Conservation (phyloP, 92 coral and sea anemone genomes). For the Epizoanthus fatuus region DNA sequence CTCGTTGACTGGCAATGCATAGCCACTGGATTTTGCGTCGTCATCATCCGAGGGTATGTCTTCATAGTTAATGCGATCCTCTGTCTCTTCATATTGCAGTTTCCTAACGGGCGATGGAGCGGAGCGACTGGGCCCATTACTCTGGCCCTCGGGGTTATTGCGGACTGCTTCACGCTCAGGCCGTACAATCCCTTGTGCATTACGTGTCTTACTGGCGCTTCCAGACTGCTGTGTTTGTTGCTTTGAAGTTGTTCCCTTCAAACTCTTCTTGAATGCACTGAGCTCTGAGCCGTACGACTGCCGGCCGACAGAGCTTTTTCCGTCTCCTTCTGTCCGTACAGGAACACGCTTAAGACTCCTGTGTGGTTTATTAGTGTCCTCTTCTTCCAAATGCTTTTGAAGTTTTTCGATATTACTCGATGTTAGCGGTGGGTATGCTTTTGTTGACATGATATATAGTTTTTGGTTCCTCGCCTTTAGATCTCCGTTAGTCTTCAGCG, state of each 20-base stretch:
- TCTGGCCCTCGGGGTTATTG: conserved; percentile 26
- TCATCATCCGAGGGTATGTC: not conserved
- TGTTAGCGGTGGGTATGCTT: conserved; percentile 9
- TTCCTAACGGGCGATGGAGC: not conserved
- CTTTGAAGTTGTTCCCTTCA: not conserved
- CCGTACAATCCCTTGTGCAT: not conserved
- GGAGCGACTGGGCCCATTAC: conserved; percentile 21
- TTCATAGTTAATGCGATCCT: not conserved
- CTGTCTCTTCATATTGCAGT: not conserved
- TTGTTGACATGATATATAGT: not conserved
- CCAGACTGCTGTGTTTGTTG: not conserved
- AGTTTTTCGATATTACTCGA: conserved; percentile 14
- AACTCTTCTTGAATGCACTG: not conserved
- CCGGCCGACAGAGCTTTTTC: conserved; percentile 24
- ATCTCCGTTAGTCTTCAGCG: too few species aligned
- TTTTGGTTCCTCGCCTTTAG: too few species aligned
- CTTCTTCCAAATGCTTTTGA: conserved; percentile 30
- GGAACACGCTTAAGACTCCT: conserved; percentile 4
- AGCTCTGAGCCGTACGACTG: conserved; percentile 11
- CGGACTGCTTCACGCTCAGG: conserved; percentile 28
- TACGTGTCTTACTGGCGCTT: not conserved
- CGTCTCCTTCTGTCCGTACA: conserved; percentile 30
- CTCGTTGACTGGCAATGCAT: not conserved
- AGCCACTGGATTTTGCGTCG: not conserved
- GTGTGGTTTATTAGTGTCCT: not conserved